Percentiles rank a stretch among this genome's conserved stretches.
phyloP scores from a whole-genome alignment of 2,888 invertebrate genomes.

The Troides aeacus region DNA sequence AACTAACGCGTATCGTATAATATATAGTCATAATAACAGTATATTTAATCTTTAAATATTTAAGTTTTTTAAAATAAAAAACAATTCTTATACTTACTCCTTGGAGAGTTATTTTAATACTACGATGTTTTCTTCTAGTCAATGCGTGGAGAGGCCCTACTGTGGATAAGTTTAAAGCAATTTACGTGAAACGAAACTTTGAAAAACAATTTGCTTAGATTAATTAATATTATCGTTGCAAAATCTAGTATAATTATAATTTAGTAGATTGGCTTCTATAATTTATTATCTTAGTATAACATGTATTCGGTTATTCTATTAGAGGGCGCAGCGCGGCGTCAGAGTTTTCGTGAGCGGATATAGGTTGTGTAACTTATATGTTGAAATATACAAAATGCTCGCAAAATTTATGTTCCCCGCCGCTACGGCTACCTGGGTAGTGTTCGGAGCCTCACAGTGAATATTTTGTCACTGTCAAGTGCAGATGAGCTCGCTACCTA shows the following conservation, averaged over 20 bases:
- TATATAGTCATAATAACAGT: too few relatives aligned
- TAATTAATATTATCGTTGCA: too few relatives aligned
- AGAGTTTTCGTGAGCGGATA: neutral
- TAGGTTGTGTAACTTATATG: constrained; percentile 7
- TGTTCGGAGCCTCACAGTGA: constrained; percentile 14
- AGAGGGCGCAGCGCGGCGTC: neutral
- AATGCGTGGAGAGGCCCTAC: too few relatives aligned
- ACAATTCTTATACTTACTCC: too few relatives aligned
- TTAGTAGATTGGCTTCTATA: neutral
- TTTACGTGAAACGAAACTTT: too few relatives aligned
- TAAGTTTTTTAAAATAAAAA: too few relatives aligned
- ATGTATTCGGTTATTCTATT: neutral
- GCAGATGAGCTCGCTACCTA: constrained; percentile 24
- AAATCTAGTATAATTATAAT: neutral
- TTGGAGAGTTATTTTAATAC: too few relatives aligned
- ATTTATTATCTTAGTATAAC: neutral
- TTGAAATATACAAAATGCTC: constrained; percentile 19
- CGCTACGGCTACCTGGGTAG: constrained; percentile 8
- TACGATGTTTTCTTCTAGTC: too few relatives aligned
- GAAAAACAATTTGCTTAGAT: too few relatives aligned
- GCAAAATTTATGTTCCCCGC: constrained; percentile 18
- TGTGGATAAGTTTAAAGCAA: too few relatives aligned
- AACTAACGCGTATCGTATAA: too few relatives aligned
- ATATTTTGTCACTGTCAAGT: constrained; percentile 28
- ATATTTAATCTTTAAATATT: too few relatives aligned